Evolutionary conservation across 2,888 invertebrate species (phyloP).

Genomic region (Dysmachus trigonus): DNA sequence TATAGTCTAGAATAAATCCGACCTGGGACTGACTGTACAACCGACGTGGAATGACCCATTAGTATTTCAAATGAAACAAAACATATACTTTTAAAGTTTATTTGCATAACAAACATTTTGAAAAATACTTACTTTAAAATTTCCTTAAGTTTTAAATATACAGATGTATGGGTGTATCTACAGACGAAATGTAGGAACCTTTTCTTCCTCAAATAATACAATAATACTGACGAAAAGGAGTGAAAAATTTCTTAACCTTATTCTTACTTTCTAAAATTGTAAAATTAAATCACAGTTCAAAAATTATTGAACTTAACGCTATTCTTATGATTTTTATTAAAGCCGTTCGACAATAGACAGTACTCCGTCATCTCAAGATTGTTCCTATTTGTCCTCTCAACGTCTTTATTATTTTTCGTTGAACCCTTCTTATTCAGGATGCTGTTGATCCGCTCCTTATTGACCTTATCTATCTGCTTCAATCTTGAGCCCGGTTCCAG

Average conservation of each 20-base stretch:
- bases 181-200: neutral
- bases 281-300: conserved; percentile 46
- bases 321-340: neutral
- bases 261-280: neutral
- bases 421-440: neutral
- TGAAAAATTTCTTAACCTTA: neutral
- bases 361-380: conserved; percentile 20
- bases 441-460: neutral
- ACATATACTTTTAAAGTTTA: neutral
- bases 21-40: too few species aligned
- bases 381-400: neutral
- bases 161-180: neutral
- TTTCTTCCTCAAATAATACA: neutral
- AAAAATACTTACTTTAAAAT: neutral
- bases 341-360: neutral
- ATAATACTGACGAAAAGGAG: neutral
- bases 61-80: too few species aligned
- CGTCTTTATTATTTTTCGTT: neutral
- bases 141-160: neutral
- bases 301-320: conserved; percentile 47
- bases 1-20: too few species aligned
- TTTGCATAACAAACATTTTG: neutral
- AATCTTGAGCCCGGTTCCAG: neutral
- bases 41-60: too few species aligned
- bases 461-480: neutral